Conservation (phyloP, 2,797 vertebrate species). For the Micromesistius poutassou region DNA sequence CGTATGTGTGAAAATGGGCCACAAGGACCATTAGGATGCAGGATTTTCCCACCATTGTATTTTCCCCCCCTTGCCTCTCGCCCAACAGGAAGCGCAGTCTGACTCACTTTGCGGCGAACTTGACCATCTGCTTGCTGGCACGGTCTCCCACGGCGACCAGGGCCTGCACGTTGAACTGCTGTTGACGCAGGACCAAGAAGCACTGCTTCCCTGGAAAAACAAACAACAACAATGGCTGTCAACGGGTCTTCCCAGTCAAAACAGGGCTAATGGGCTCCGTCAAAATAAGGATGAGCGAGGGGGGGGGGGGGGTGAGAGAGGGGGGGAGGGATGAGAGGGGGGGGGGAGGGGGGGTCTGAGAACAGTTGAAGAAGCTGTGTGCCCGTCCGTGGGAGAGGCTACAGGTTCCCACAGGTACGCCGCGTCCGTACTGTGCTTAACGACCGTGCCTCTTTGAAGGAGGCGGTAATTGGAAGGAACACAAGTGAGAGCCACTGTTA, state of each 20-base stretch:
- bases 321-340: no score
- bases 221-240: conserved; percentile 37
- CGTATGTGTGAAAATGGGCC: conserved; percentile 89
- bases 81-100: conserved; percentile 85
- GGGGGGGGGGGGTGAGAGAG: not conserved
- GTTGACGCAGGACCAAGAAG: conserved; percentile 97
- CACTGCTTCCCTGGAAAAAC: conserved; percentile 90
- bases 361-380: not conserved
- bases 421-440: conserved; percentile 38
- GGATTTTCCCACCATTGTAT: conserved; percentile 97
- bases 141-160: conserved; percentile 96
- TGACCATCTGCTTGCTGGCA: conserved; percentile 99
- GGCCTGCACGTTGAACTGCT: conserved; percentile 96
- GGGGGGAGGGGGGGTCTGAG: not conserved
- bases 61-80: conserved; percentile 46
- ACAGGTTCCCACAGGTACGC: conserved; percentile 35
- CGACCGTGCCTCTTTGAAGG: conserved; percentile 48
- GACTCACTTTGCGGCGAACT: conserved; percentile 99
- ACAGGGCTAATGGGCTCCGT: conserved; percentile 15
- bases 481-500: conserved; percentile 50
- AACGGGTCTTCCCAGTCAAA: conserved; percentile 13
- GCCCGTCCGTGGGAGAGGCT: not conserved
- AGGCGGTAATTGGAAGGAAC: conserved; percentile 33
- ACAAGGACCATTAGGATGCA: conserved; percentile 69
- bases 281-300: conserved; percentile 7